These are phyloP conservation scores for Masnerella sp. DNA, from an alignment of 2,888 invertebrate genomes.

Conservation along the genomic window DNA sequence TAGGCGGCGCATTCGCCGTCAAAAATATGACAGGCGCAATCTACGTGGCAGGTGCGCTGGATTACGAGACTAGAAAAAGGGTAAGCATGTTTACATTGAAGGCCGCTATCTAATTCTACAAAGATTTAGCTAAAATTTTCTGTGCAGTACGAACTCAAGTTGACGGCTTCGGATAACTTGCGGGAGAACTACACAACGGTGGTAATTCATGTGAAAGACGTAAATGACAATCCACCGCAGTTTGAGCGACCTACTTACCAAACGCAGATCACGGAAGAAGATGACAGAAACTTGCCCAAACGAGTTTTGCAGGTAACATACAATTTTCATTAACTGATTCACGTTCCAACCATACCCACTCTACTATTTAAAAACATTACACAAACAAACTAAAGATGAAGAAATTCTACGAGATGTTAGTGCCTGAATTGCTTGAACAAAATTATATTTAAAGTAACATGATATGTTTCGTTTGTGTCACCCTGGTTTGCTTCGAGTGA, in stretches of 20 bases:
- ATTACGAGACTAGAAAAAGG: slow-evolving; percentile 97
- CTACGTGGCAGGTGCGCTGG: slow-evolving; percentile 97
- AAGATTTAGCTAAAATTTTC: too few species aligned
- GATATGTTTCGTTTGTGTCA: too few species aligned
- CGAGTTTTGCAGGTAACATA: slow-evolving; percentile 90
- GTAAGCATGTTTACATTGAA: too few species aligned
- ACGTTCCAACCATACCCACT: too few species aligned
- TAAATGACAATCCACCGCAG: slow-evolving; percentile 98
- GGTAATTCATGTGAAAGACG: slow-evolving; percentile 97
- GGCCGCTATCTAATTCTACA: too few species aligned
- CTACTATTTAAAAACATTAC: too few species aligned
- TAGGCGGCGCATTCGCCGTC: slow-evolving; percentile 98
- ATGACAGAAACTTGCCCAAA: slow-evolving; percentile 95
- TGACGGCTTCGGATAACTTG: slow-evolving; percentile 96
- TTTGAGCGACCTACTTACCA: slow-evolving; percentile 96
- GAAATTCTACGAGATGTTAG: too few species aligned
- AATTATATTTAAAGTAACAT: too few species aligned
- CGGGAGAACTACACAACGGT: slow-evolving; percentile 98
- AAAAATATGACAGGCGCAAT: slow-evolving; percentile 99
- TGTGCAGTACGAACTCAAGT: slow-evolving; percentile 91
- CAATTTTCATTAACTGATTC: slow-evolving; percentile 2
- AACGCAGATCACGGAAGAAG: slow-evolving; percentile 97
- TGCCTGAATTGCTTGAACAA: too few species aligned
- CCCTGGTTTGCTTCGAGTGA: too few species aligned
- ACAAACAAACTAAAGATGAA: too few species aligned